Base-by-base conservation (phyloP, 2,797 vertebrate genomes). In the Neostethus bicornis region DNA sequence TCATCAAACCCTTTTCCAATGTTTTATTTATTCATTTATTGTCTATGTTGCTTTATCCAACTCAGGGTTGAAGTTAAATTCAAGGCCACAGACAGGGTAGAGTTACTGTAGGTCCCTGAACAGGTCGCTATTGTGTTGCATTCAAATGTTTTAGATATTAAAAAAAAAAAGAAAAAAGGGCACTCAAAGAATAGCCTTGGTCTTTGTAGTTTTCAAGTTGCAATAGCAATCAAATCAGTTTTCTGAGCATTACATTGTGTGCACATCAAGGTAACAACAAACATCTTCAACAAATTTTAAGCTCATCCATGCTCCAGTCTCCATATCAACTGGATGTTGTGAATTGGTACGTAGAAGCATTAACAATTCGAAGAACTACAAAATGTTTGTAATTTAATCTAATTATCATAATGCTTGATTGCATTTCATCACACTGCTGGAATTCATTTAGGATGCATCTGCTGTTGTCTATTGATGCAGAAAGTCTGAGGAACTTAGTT, bases 401-500 rank as follows among this genome's bases (percentile, higher is more conserved):
- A 14, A 56, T n/a, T 54, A 47, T 32, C 35, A 50, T 23, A 4
- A 11, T 4, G 25, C 6, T 19, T 7, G 7, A 39, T 34, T 41
- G 12, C 23, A 41, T 35, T 5, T 51, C 4, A 7, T n/a, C 29
- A 28, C 16, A 45, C 43, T 66, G 16, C 24, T 17, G 7, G 7
- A n/a, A 28, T 10, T 26, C n/a, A 51, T 55, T 59, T 20, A 14
- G 42, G n/a, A 53, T 14, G 25, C 13, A 32, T 12, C 11, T 28
- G 57, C 23, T 46, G 61, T 0, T 26, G 35, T 24, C 12, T 43
- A 24, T 66, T 42, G 51, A 66, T 63, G 47, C 17, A 16, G 16
- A 57, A 68, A 43, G 31, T 53, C 31, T 24, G 5, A 52, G 32
- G 51, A 37, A 39, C 43, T 70, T 51, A 65, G 59, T 38, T 74